Base-by-base conservation (phyloP, 1,140 invertebrate species). In the Formica selysi region DNA sequence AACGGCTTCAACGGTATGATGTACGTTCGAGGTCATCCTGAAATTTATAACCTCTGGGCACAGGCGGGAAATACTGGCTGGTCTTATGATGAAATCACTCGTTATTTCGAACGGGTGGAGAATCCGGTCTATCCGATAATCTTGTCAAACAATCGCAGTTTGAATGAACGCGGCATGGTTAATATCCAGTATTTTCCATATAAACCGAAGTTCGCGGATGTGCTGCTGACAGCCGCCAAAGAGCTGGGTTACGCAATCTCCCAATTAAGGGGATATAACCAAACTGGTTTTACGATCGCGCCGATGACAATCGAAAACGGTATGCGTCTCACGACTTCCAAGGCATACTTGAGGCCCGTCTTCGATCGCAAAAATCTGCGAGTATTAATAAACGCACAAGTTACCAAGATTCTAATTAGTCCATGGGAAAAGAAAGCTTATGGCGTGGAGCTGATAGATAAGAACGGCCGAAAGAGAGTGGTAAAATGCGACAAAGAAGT, bases 31-130 rank as follows among this genome's bases (percentile, higher is more conserved):
- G 97, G 97, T 0, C 97, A 97, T 91, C 96, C 96, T 1, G 95
- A 96, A n/a, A 96, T 98, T 87, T 98, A 97, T 91, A 96, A 98
- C 92, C 94, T 96, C 57, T 98, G 97, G 97, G 96, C 95, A 7
- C 94, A 94, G 5, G 95, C 97, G 85, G 99, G 98, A 10, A 99
- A 98, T 86, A 93, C 94, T 2, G 98, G 98, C 2, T 99, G 99
- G 99, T 97, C 97, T 8, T 99, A 98, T 92, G 94, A 97, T 2
- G 97, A 98, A 74, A 95, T 98, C 0, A 93, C 98, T n/a, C 97
- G 92, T 16, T 95, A 95, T 73, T 96, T 96, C 86, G 94, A 95
- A 61, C 93, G 92, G 5, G 93, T 93, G 0, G 95, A 96, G 41
- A 93, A 95, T 68, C 95, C 95, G 0, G 32, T 88, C 0, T 83